Percentiles rank a stretch among this genome's conserved stretches.
Conservation (phyloP, 1,140 invertebrate species). For the Pseudomyrmex gracilis region DNA sequence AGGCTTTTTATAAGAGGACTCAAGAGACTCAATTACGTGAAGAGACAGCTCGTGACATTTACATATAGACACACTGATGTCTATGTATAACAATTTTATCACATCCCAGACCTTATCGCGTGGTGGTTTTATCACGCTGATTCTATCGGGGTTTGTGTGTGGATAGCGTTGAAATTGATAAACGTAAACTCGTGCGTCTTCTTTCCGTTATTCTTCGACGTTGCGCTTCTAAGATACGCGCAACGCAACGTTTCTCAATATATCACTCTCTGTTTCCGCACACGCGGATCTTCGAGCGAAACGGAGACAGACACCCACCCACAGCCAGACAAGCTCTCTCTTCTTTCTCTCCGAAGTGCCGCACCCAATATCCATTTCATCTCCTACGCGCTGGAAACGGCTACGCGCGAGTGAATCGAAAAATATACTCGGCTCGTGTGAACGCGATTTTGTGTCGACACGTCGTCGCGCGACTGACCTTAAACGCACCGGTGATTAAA, state of each 20-base stretch:
- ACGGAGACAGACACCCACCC: slow-evolving; percentile 29
- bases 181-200: slow-evolving; percentile 15
- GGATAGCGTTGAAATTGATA: slow-evolving; percentile 44
- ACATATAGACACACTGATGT: background rate
- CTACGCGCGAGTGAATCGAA: slow-evolving; percentile 20
- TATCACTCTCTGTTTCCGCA: slow-evolving; percentile 5
- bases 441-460: background rate
- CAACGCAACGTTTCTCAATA: background rate
- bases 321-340: slow-evolving; percentile 10
- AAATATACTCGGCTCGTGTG: background rate
- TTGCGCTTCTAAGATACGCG: slow-evolving; percentile 29
- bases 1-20: too few relatives aligned
- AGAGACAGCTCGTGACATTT: background rate
- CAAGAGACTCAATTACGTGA: too few relatives aligned
- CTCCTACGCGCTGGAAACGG: background rate
- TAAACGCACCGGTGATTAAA: slow-evolving; percentile 43
- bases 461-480: background rate
- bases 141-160: background rate
- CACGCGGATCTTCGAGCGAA: slow-evolving; percentile 1
- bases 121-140: slow-evolving; percentile 18
- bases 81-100: slow-evolving; percentile 5
- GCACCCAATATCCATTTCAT: slow-evolving; percentile 56
- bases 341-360: background rate
- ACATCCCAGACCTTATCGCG: background rate
- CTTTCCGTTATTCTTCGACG: background rate